Evolutionary conservation across 2,113 vertebrate genomes (phyloP).

Genomic region (Chloebia gouldiae): DNA sequence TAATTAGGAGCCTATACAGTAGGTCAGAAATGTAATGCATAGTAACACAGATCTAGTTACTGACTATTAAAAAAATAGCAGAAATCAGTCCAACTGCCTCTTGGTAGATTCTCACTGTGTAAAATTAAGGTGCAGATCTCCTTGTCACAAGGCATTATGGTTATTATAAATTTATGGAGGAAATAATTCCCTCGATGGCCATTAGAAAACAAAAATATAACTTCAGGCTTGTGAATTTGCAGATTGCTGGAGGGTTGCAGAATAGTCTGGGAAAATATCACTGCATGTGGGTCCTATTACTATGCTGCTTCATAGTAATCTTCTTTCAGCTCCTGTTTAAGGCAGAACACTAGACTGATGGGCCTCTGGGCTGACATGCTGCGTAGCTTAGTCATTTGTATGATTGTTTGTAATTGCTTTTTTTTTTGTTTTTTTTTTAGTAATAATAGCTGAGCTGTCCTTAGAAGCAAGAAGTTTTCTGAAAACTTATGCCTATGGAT

Average conservation of each 20-base stretch:
- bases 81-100: neutral
- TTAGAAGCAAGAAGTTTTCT: neutral
- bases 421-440: neutral
- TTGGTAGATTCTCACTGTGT: neutral
- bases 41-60: neutral
- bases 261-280: neutral
- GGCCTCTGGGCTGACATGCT: neutral
- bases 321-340: neutral
- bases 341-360: neutral
- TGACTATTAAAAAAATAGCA: neutral
- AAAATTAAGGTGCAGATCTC: neutral
- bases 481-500: neutral
- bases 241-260: neutral
- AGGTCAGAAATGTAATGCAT: neutral
- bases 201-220: constrained; percentile 16
- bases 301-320: neutral
- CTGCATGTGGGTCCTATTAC: neutral
- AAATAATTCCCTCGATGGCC: neutral
- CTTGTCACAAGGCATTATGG: neutral
- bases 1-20: neutral
- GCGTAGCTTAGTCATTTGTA: neutral
- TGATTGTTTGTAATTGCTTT: neutral
- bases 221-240: neutral
- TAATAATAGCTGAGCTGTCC: neutral
- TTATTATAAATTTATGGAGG: neutral